phyloP scores from a whole-genome alignment of 2,888 invertebrate species.

The Tanaodytes sp. region DNA sequence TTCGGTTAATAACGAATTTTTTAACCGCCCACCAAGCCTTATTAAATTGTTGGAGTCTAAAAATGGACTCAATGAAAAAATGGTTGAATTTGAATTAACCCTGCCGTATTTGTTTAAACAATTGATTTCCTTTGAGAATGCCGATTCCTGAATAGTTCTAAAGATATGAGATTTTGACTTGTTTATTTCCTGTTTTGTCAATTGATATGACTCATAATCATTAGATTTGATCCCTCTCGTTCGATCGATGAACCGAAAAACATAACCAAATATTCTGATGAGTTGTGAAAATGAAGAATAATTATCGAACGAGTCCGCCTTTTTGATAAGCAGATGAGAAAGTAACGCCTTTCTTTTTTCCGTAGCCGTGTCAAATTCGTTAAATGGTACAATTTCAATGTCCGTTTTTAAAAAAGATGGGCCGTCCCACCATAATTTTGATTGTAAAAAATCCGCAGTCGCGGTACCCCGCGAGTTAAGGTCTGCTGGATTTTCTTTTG shows the following conservation, averaged over 20 bases:
- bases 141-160: too few species aligned
- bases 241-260: neutral
- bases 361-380: neutral
- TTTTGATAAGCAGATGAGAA: neutral
- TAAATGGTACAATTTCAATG: neutral
- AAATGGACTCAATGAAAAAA: neutral
- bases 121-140: too few species aligned
- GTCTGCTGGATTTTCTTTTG: slow-evolving; percentile 8
- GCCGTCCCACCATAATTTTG: slow-evolving; percentile 14
- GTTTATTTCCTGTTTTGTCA: too few species aligned
- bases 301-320: neutral
- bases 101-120: too few species aligned
- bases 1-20: neutral
- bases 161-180: too few species aligned
- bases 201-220: too few species aligned
- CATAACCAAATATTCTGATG: neutral
- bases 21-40: slow-evolving; percentile 3
- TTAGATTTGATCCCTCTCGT: too few species aligned
- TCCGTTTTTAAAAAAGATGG: neutral
- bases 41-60: neutral
- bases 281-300: neutral
- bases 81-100: neutral
- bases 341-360: slow-evolving; percentile 2
- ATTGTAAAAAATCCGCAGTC: neutral
- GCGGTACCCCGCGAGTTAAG: slow-evolving; percentile 6